Conservation (phyloP, 1,140 invertebrate species). For the Mizuhopecten yessoensis region DNA sequence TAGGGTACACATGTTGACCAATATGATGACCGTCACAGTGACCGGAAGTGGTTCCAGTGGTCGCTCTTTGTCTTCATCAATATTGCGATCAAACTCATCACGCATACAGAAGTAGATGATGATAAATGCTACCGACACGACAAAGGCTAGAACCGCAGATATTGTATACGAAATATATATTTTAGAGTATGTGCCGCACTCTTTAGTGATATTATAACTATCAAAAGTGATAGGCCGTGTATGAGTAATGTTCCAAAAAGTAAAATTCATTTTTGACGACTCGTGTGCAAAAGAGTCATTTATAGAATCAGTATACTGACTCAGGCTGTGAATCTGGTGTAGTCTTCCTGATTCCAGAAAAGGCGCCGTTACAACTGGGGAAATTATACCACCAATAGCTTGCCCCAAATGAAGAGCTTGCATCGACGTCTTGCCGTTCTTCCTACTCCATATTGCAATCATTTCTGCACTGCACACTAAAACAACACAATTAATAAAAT, state of each 20-base stretch:
- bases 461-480: neutral
- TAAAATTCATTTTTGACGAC: too few relatives aligned
- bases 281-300: too few relatives aligned
- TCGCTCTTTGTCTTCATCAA: neutral
- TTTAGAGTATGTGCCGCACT: too few relatives aligned
- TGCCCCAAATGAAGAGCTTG: conserved; percentile 44
- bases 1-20: neutral
- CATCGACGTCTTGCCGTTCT: conserved; percentile 9
- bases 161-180: conserved; percentile 6
- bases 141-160: neutral
- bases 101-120: neutral
- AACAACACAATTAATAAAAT: too few relatives aligned
- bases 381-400: conserved; percentile 12
- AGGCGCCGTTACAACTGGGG: conserved; percentile 24
- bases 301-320: too few relatives aligned
- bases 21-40: neutral
- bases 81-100: neutral
- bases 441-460: neutral
- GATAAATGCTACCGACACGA: neutral
- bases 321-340: too few relatives aligned
- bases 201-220: too few relatives aligned
- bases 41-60: neutral
- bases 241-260: too few relatives aligned
- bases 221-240: too few relatives aligned
- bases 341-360: too few relatives aligned